Evolutionary conservation across 2,113 vertebrate species (phyloP), one percentile per base, ranked within the genome.

Genomic region (Eudyptes chrysolophus): DNA sequence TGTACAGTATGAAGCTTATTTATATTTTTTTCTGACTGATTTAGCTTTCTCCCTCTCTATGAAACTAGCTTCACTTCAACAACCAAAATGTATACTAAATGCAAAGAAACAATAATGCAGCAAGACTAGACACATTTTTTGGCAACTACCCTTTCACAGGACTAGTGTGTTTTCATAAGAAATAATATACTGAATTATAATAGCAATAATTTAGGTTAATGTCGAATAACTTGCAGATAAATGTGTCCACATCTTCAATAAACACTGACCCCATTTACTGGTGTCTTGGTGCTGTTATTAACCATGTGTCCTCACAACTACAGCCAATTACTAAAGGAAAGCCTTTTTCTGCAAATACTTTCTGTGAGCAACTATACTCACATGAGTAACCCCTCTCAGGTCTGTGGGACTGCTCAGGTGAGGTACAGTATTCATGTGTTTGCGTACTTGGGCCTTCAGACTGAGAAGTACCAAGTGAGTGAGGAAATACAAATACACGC

Each of bases 141-240:
- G 94, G 92, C 89, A 94, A 89, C 81, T 94, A 91, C 48, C 85
- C 76, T 96, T 97, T 97, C 94, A 98, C 87, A 98, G 96, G 94
- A 95, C 98, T 98, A 97, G 92, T 94, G 91, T 97, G 86, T 96
- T 93, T 96, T 89, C 96, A 81, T 96, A 97, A 96, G 96, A 97
- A 97, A 98, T 96, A 97, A 94, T 60, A 96, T 51, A 96, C 51
- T 95, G 95, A 97, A 93, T 91, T 96, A 96, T 83, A 97, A 96
- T 87, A 98, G 80, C 93, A 98, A 98, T 98, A 97, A 97, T 94
- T 98, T 98, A 98, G 88, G 80, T 60, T 94, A 96, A 96, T 89
- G 91, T 95, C 94, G 96, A 94, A 97, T 74, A 98, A 92, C 70
- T 92, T 97, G 96, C 89, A 97, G 89, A 97, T 91, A 97, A 89